These are phyloP conservation scores for Idaea biselata DNA, from an alignment of 2,888 invertebrate genomes.

Conservation along the genomic window DNA sequence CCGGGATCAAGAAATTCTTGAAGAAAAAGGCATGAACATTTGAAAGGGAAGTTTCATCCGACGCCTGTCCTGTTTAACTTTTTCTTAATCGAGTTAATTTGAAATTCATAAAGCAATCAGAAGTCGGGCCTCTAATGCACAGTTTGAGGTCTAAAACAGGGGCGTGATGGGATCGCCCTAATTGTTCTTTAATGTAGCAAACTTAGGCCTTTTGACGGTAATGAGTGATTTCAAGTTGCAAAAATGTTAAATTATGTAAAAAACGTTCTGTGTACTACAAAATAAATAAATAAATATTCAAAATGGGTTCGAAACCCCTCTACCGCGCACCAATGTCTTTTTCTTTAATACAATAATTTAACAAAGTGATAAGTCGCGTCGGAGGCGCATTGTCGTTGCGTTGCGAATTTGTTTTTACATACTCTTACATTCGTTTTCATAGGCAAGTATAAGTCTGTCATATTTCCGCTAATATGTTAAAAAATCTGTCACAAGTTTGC, in stretches of 20 bases:
- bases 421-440: no score
- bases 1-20: neutral
- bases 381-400: no score
- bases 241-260: neutral
- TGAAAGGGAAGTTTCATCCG: conserved; percentile 3
- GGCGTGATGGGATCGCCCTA: neutral
- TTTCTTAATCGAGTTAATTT: conserved; percentile 23
- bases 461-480: no score
- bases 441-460: no score
- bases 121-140: conserved; percentile 8
- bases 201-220: neutral
- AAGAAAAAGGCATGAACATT: neutral
- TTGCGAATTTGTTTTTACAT: no score
- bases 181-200: conserved; percentile 1
- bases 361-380: no score
- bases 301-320: no score
- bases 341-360: no score
- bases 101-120: conserved; percentile 27
- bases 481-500: no score
- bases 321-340: no score
- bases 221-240: neutral
- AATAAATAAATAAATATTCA: no score
- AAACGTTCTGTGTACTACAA: no score
- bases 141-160: conserved; percentile 1
- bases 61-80: conserved; percentile 17